Base-by-base conservation (phyloP, 2,888 invertebrate genomes). In the Biston betularia region DNA sequence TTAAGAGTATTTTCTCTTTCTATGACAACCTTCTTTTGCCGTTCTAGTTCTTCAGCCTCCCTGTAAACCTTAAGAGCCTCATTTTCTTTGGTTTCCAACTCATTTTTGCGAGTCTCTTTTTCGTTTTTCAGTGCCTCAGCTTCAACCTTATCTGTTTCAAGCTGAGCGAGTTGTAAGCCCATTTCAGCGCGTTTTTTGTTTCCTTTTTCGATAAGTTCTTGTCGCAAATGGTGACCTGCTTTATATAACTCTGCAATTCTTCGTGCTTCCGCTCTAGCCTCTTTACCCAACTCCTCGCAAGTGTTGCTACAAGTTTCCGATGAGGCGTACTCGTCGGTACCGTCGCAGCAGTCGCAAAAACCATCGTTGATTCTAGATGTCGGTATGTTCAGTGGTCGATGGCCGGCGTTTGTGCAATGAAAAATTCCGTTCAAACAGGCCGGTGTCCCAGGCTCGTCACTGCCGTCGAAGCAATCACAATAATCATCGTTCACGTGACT, bases 281-380 rank as follows among this genome's bases (percentile, higher is more conserved):
- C 96, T 74, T 94, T 94, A 0, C 97, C 97, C 61, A 98, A 88
- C 81, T 98, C 97, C 66, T 95, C 94, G 83, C 99, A 99, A 65
- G 95, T 97, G 84, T 98, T 97, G 0, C 91, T 74, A 84, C 98
- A 99, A 6, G 92, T 86, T n/a, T 88, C 88, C 12, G 93, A 87
- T 24, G 92, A 91, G 0, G 94, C 90, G 80, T 98, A 97, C 83
- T 98, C 98, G 84, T 98, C 98, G 70, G 96, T 96, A 8, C 96
- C 97, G 90, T 98, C 98, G 88, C 98, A 98, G 80, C 98, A 98
- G 86, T 98, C 99, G 90, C 99, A 99, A 62, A 99, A 95, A 34
- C 98, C 97, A 89, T 99, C 99, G 86, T 99, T 98, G 2, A 99
- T 98, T 80, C 97, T 94, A 0, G 97, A 97, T 65, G 98, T 97